Percentiles rank a stretch among this genome's conserved stretches.
Evolutionary conservation across 2,797 vertebrate genomes (phyloP).

Genomic region (Paedocypris micromegethes): DNA sequence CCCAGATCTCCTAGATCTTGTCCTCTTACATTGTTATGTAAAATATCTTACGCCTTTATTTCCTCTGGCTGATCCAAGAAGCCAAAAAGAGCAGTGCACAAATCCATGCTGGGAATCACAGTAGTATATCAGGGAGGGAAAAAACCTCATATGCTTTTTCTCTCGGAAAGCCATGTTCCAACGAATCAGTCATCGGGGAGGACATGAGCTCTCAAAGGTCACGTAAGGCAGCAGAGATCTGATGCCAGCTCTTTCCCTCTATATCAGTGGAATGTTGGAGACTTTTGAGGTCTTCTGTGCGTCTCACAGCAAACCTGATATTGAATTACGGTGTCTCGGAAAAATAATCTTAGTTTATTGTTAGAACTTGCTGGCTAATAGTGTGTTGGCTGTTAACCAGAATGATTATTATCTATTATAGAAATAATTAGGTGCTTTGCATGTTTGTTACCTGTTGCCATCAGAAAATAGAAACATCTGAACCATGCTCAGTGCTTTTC

Average conservation of each 20-base stretch:
- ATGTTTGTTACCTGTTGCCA: no score
- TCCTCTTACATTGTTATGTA: constrained; percentile 22
- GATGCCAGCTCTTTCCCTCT: background rate
- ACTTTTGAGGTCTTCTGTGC: constrained; percentile 2
- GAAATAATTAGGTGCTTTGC: no score
- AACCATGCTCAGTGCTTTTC: no score
- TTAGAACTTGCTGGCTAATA: background rate
- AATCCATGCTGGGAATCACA: background rate
- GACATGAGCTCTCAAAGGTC: constrained; percentile 16
- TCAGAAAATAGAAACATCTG: no score
- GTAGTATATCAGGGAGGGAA: constrained; percentile 14
- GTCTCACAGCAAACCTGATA: background rate
- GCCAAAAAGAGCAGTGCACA: constrained; percentile 9
- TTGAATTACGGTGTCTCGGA: constrained; percentile 1
- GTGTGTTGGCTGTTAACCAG: no score
- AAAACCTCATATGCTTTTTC: constrained; percentile 14
- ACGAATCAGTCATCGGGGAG: background rate
- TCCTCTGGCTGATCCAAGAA: constrained; percentile 1
- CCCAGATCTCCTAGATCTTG: constrained; percentile 23
- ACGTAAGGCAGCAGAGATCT: constrained; percentile 7
- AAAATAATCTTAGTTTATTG: constrained; percentile 1
- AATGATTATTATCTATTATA: no score
- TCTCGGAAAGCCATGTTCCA: constrained; percentile 5
- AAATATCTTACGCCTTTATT: constrained; percentile 19
- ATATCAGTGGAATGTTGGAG: background rate